These are phyloP conservation scores for Chirona hameri DNA, from an alignment of 2,888 invertebrate species.

Conservation along the genomic window DNA sequence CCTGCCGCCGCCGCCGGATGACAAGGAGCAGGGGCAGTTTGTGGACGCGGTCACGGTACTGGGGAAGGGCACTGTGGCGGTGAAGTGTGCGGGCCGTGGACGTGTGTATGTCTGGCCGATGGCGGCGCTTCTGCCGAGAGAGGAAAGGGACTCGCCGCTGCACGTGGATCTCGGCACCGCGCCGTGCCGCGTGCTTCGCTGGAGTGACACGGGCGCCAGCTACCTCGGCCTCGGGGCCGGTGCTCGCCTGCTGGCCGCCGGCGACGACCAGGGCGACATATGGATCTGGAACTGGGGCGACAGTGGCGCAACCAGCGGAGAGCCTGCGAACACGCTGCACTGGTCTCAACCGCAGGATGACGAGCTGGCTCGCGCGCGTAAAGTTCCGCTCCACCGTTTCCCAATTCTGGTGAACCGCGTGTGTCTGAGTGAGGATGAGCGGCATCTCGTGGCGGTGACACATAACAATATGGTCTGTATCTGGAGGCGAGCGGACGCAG, in stretches of 20 bases:
- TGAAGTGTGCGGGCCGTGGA: slow-evolving; percentile 40
- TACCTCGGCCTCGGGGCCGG: slow-evolving; percentile 41
- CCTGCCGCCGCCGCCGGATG: not conserved
- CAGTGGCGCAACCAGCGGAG: slow-evolving; percentile 37
- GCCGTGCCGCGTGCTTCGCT: slow-evolving; percentile 32
- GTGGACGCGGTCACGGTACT: slow-evolving; percentile 39
- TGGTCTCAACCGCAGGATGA: slow-evolving; percentile 45
- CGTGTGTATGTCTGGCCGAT: slow-evolving; percentile 39
- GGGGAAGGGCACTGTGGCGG: slow-evolving; percentile 38
- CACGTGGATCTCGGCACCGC: not conserved
- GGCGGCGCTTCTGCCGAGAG: slow-evolving; percentile 28
- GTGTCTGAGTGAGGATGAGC: slow-evolving; percentile 42
- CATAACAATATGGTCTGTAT: slow-evolving; percentile 48
- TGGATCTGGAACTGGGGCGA: slow-evolving; percentile 44
- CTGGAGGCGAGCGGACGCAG: slow-evolving; percentile 51
- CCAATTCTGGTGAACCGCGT: slow-evolving; percentile 46
- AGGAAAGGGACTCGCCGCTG: not conserved
- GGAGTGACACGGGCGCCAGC: slow-evolving; percentile 41
- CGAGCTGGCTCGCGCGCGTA: slow-evolving; percentile 43
- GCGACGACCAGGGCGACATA: slow-evolving; percentile 46
- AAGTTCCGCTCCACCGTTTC: slow-evolving; percentile 44
- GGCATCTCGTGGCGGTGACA: slow-evolving; percentile 46
- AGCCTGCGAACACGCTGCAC: slow-evolving; percentile 41
- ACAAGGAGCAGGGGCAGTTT: slow-evolving; percentile 34
- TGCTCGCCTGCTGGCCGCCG: slow-evolving; percentile 44